Conservation (phyloP, 1,140 invertebrate species). For the Aporrectodea caliginosa region DNA sequence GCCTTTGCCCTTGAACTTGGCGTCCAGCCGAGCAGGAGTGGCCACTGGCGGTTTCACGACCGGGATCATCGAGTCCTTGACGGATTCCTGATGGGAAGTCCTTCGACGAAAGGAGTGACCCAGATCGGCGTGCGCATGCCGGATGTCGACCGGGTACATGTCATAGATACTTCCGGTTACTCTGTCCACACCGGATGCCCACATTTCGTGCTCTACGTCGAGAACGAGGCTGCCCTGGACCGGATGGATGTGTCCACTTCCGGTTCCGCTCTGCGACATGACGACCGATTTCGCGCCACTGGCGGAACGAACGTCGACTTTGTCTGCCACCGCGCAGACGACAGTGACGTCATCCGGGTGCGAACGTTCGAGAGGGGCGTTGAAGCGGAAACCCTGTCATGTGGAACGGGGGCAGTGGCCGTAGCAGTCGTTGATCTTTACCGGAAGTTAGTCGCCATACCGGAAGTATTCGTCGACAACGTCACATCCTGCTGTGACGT, state of each 20-base stretch:
- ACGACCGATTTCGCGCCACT: neutral
- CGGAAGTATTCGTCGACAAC: neutral
- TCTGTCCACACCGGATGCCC: neutral
- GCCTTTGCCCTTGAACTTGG: neutral
- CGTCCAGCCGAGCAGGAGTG: too few relatives aligned
- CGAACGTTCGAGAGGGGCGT: constrained; percentile 1
- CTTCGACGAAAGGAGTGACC: too few relatives aligned
- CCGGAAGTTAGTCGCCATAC: neutral
- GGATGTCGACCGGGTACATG: neutral
- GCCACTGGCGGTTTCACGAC: neutral
- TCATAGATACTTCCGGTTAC: neutral
- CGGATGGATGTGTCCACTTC: neutral
- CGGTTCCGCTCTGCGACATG: neutral
- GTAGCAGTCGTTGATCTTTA: neutral
- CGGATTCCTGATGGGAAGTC: too few relatives aligned
- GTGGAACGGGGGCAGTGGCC: constrained; percentile 11
- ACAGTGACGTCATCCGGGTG: neutral
- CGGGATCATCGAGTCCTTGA: too few relatives aligned
- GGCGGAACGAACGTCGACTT: constrained; percentile 6
- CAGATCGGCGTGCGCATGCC: neutral
- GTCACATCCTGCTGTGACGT: too few relatives aligned
- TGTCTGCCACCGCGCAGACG: neutral
- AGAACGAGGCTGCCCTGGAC: neutral
- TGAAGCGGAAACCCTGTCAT: constrained; percentile 4
- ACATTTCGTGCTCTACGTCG: neutral